A percentile compares a stretch with the other conserved stretches of the same genome.
Conservation (phyloP, 1,140 invertebrate species). For the Cydia splendana region DNA sequence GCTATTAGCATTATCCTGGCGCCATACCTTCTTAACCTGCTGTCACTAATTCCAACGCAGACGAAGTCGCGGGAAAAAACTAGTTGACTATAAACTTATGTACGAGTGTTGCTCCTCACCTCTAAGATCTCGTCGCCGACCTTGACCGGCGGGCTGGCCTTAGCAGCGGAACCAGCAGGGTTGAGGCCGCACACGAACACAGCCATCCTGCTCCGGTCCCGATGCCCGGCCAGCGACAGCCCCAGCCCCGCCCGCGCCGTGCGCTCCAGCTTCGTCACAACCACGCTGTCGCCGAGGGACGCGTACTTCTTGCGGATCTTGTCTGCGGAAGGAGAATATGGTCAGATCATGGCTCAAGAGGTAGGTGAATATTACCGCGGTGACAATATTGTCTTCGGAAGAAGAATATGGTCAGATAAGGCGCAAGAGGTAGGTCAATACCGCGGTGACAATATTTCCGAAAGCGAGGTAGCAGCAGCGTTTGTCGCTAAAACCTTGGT, state of each 20-base stretch:
- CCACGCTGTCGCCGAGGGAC: conserved; percentile 84
- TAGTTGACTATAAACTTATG: background rate
- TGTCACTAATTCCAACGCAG: too few relatives aligned
- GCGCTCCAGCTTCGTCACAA: conserved; percentile 87
- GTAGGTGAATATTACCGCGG: background rate
- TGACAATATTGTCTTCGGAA: conserved; percentile 84
- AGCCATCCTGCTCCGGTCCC: conserved; percentile 96
- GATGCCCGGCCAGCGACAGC: conserved; percentile 95
- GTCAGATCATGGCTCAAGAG: background rate
- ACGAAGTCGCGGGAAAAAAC: too few relatives aligned
- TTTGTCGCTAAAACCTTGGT: too few relatives aligned
- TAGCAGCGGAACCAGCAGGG: conserved; percentile 90
- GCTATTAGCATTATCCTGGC: too few relatives aligned
- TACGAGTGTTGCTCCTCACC: conserved; percentile 77
- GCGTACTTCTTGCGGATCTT: conserved; percentile 96
- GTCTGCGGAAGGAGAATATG: conserved; percentile 81
- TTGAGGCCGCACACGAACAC: conserved; percentile 97
- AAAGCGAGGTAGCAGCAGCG: too few relatives aligned
- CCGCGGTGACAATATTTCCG: too few relatives aligned
- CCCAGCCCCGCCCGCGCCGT: conserved; percentile 86
- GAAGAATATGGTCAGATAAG: conserved; percentile 24
- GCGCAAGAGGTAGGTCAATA: too few relatives aligned
- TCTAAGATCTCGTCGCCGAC: conserved; percentile 98
- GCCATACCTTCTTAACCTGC: too few relatives aligned
- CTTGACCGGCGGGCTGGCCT: conserved; percentile 86